Evolutionary conservation across 1,140 invertebrate genomes (phyloP).

Genomic region (Cydia splendana): DNA sequence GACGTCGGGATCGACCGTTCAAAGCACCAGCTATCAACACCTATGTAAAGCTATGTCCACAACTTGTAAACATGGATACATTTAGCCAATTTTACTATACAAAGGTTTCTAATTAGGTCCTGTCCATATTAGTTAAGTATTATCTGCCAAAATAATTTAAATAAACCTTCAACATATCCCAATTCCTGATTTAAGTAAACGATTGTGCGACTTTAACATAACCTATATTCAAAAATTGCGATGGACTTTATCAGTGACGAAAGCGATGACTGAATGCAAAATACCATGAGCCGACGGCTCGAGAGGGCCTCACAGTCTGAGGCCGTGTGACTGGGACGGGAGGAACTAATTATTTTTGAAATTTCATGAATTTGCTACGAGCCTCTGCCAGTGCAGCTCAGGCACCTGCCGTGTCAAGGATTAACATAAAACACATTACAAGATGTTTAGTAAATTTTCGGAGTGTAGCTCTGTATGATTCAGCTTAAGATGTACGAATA

Average conservation of each 20-base stretch:
- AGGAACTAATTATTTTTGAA: too few species aligned
- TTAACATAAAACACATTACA: too few species aligned
- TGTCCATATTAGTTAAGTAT: conserved; percentile 5
- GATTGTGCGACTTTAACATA: background rate
- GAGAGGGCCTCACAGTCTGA: too few species aligned
- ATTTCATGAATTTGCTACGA: too few species aligned
- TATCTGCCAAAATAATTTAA: conserved; percentile 6
- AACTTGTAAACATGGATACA: background rate
- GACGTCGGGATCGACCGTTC: conserved; percentile 74
- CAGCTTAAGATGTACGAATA: too few species aligned
- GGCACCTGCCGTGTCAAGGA: too few species aligned
- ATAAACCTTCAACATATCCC: background rate
- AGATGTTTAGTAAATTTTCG: too few species aligned
- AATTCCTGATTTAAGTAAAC: background rate
- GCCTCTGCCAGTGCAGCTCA: too few species aligned
- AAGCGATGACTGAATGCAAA: too few species aligned
- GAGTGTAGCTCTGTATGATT: too few species aligned
- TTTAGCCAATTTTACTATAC: background rate
- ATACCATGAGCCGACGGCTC: too few species aligned
- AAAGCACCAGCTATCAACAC: conserved; percentile 75
- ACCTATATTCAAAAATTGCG: background rate
- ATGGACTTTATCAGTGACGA: background rate
- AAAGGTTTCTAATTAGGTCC: background rate
- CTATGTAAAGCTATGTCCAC: conserved; percentile 60
- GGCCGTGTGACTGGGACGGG: too few species aligned